Evolutionary conservation across 2,113 vertebrate species (phyloP).

Genomic region (Tenebrosternarchus preto): DNA sequence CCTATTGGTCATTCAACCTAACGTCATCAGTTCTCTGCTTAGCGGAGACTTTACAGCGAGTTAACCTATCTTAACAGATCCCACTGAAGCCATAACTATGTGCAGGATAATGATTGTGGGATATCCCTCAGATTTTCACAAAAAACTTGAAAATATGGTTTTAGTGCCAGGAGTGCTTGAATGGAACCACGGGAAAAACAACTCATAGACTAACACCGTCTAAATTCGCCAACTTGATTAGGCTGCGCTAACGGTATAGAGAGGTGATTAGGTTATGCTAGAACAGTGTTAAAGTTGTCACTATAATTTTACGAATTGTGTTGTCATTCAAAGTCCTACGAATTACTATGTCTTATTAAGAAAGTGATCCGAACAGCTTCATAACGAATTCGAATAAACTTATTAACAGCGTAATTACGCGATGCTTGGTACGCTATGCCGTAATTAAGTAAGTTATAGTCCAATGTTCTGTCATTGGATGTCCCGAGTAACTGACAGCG

Average conservation of each 20-base stretch:
- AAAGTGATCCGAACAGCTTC: slow-evolving; percentile 10
- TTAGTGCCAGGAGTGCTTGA: slow-evolving; percentile 12
- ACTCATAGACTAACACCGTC: not conserved
- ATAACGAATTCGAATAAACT: slow-evolving; percentile 23
- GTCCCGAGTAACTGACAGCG: slow-evolving; percentile 78
- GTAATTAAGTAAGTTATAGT: slow-evolving; percentile 57
- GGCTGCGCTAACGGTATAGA: not conserved
- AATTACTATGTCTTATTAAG: slow-evolving; percentile 11
- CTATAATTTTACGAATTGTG: slow-evolving; percentile 20
- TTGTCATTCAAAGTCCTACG: slow-evolving; percentile 10
- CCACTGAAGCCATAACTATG: slow-evolving; percentile 67
- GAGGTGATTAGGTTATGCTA: slow-evolving; percentile 3
- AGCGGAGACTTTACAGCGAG: slow-evolving; percentile 84
- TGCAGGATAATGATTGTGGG: slow-evolving; percentile 73
- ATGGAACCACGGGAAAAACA: not conserved
- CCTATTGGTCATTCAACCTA: slow-evolving; percentile 91
- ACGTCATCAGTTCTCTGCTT: slow-evolving; percentile 89
- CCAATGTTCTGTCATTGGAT: slow-evolving; percentile 72
- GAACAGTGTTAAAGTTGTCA: not conserved
- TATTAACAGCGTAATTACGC: slow-evolving; percentile 31
- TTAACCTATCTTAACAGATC: slow-evolving; percentile 87
- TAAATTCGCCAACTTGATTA: not conserved
- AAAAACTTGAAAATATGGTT: slow-evolving; percentile 41
- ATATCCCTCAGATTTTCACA: slow-evolving; percentile 62
- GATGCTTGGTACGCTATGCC: slow-evolving; percentile 1